phyloP scores from a whole-genome alignment of 2,888 invertebrate genomes.

The Odontocolon sp. region DNA sequence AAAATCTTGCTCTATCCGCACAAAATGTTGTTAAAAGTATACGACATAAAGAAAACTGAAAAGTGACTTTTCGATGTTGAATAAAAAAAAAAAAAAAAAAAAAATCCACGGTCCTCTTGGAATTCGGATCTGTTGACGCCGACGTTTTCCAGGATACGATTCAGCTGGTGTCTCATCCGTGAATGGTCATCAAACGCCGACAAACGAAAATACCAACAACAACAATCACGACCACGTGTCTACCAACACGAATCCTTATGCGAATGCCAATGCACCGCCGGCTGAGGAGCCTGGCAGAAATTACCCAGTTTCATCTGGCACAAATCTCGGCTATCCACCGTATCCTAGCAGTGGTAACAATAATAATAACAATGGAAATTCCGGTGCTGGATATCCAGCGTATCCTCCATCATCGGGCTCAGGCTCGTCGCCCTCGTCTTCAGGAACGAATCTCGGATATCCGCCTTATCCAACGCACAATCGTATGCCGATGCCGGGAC shows the following conservation, averaged over 20 bases:
- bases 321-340: slow-evolving; percentile 73
- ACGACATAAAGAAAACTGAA: neutral
- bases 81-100: neutral
- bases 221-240: slow-evolving; percentile 63
- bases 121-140: slow-evolving; percentile 25
- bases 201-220: slow-evolving; percentile 47
- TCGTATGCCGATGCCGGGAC: slow-evolving; percentile 73
- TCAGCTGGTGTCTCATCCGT: slow-evolving; percentile 75
- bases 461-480: slow-evolving; percentile 75
- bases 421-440: slow-evolving; percentile 44
- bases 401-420: slow-evolving; percentile 63
- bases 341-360: slow-evolving; percentile 66
- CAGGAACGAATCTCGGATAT: slow-evolving; percentile 69
- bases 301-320: slow-evolving; percentile 66
- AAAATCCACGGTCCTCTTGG: neutral
- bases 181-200: slow-evolving; percentile 71
- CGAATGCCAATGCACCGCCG: slow-evolving; percentile 77
- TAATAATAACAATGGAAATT: slow-evolving; percentile 63
- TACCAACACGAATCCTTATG: slow-evolving; percentile 73
- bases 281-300: slow-evolving; percentile 61
- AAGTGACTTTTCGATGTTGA: neutral
- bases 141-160: slow-evolving; percentile 75
- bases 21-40: no score
- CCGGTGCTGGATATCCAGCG: slow-evolving; percentile 65
- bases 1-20: no score